Percentiles rank a stretch among this genome's conserved stretches.
Evolutionary conservation across 2,888 invertebrate species (phyloP).

Genomic region (Apomyelois bistriatella): DNA sequence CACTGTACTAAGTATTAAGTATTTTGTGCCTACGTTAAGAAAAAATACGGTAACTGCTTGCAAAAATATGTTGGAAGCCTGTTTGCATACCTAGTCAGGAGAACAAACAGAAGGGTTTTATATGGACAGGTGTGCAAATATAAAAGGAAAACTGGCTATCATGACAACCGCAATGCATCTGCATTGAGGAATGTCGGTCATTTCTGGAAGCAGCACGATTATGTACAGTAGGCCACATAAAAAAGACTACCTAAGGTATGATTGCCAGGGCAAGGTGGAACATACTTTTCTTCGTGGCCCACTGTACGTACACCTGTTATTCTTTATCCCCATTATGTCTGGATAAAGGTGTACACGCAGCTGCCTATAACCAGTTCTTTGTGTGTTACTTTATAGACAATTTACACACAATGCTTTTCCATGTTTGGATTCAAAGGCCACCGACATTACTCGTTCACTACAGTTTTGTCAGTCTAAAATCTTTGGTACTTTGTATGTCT

Average conservation of each 20-base stretch:
- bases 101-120: too few species aligned
- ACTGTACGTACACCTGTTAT: background rate
- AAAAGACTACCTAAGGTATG: too few species aligned
- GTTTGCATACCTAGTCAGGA: too few species aligned
- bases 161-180: background rate
- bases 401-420: constrained; percentile 12
- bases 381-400: background rate
- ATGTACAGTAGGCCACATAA: too few species aligned
- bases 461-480: background rate
- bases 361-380: constrained; percentile 21
- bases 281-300: too few species aligned
- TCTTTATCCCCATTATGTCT: background rate
- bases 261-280: too few species aligned
- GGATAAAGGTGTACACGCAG: constrained; percentile 15
- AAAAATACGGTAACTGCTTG: too few species aligned
- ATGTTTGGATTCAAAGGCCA: constrained; percentile 1
- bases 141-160: background rate
- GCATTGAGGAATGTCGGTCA: constrained; percentile 17
- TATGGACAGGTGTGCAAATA: background rate
- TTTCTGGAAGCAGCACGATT: background rate
- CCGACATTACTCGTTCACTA: background rate
- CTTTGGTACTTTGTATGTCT: too few species aligned
- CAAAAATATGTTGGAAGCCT: too few species aligned
- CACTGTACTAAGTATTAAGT: too few species aligned
- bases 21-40: too few species aligned